Evolutionary conservation across 1,140 invertebrate species (phyloP).

Genomic region (Drosophila malerkotliana): DNA sequence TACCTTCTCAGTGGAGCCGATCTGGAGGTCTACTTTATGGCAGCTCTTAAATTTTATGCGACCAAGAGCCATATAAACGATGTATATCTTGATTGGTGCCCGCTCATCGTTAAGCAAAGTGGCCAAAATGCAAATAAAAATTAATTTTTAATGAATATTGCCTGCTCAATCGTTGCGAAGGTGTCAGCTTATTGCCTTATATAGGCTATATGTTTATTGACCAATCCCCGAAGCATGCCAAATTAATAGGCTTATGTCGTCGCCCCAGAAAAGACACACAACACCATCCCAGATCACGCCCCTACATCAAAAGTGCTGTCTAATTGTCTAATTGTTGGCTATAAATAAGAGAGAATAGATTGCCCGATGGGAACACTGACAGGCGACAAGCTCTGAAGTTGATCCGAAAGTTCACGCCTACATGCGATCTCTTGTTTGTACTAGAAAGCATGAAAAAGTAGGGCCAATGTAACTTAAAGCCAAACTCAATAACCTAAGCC

Average conservation of each 20-base stretch:
- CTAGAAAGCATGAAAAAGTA: constrained; percentile 9
- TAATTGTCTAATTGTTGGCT: constrained; percentile 69
- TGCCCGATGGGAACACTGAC: constrained; percentile 45
- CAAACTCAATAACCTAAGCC: constrained; percentile 14
- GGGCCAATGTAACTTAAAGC: constrained; percentile 3
- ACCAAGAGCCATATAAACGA: constrained; percentile 42
- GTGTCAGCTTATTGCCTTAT: constrained; percentile 42
- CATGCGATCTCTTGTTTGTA: constrained; percentile 18
- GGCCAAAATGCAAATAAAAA: constrained; percentile 43
- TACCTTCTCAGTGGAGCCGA: constrained; percentile 8
- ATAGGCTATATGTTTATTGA: constrained; percentile 20
- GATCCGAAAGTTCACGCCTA: constrained; percentile 40
- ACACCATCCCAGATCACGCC: constrained; percentile 47
- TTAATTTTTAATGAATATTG: constrained; percentile 50
- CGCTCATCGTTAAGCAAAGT: constrained; percentile 20
- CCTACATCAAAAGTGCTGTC: constrained; percentile 38
- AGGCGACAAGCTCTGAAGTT: constrained; percentile 38
- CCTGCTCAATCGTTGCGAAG: constrained; percentile 14
- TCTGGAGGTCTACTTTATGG: constrained; percentile 46
- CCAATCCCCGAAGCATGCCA: constrained; percentile 30
- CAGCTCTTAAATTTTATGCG: constrained; percentile 39
- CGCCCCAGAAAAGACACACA: constrained; percentile 12
- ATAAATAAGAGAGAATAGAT: constrained; percentile 55
- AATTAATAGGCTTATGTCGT: constrained; percentile 69
- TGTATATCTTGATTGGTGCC: constrained; percentile 41